Evolutionary conservation across 1,140 invertebrate species (phyloP).

Genomic region (Pseudomyrmex flavicornis): DNA sequence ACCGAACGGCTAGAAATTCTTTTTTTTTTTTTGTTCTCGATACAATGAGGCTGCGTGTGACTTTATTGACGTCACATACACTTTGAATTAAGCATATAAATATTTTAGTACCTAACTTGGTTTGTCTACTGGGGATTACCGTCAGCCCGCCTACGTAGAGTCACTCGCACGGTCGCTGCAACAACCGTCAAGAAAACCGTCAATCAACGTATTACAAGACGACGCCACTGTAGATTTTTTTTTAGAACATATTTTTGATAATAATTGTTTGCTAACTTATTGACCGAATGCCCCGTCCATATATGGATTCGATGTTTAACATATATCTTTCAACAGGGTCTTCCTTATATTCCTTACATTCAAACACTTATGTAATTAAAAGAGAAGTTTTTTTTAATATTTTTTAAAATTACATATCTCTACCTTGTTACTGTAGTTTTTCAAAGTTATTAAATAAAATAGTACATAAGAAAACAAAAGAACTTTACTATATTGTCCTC

Average conservation of each 20-base stretch:
- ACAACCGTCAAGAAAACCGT: slow-evolving; percentile 84
- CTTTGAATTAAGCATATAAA: slow-evolving; percentile 72
- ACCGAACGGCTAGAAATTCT: slow-evolving; percentile 25
- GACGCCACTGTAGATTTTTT: slow-evolving; percentile 73
- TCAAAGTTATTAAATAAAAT: too few relatives aligned
- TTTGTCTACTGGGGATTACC: slow-evolving; percentile 84
- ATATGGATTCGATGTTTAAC: neutral
- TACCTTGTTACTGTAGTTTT: neutral
- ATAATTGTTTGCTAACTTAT: slow-evolving; percentile 53
- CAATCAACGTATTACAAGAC: slow-evolving; percentile 76
- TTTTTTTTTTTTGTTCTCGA: slow-evolving; percentile 19
- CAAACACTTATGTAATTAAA: neutral
- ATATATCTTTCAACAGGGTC: slow-evolving; percentile 29
- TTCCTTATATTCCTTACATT: slow-evolving; percentile 11
- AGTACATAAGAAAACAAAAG: too few relatives aligned
- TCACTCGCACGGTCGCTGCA: slow-evolving; percentile 85
- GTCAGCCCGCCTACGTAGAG: slow-evolving; percentile 84
- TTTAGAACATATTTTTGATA: slow-evolving; percentile 77
- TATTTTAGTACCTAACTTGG: slow-evolving; percentile 81
- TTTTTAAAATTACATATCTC: neutral
- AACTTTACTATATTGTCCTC: too few relatives aligned
- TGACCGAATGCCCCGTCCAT: neutral
- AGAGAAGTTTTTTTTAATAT: neutral
- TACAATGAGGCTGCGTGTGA: slow-evolving; percentile 33
- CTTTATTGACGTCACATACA: slow-evolving; percentile 47